A percentile compares a stretch with the other conserved stretches of the same genome.
phyloP scores from a whole-genome alignment of 1,140 invertebrate species.

The Apis laboriosa region DNA sequence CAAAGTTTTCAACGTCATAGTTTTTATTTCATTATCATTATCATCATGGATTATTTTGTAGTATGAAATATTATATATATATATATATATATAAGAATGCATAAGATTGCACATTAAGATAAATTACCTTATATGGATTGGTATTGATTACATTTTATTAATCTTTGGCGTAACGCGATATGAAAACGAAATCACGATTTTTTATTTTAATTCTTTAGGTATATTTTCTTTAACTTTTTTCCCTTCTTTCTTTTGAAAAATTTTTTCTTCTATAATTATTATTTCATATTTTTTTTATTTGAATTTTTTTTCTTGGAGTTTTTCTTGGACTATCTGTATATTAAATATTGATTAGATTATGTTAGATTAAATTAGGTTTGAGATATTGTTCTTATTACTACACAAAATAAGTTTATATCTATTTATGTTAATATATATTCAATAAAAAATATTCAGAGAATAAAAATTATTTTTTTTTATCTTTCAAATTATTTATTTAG shows the following conservation, averaged over 20 bases:
- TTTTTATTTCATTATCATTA: not conserved
- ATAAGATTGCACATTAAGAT: too few relatives aligned
- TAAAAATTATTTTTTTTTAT: too few relatives aligned
- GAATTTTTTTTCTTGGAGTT: not conserved
- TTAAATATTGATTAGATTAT: too few relatives aligned
- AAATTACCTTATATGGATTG: not conserved
- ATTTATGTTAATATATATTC: too few relatives aligned
- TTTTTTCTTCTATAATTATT: not conserved
- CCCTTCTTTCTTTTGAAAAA: not conserved
- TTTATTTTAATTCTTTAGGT: not conserved
- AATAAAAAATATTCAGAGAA: too few relatives aligned
- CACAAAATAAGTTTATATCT: too few relatives aligned
- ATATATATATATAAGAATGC: too few relatives aligned
- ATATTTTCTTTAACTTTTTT: too few relatives aligned
- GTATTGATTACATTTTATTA: slow-evolving; percentile 27
- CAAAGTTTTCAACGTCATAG: slow-evolving; percentile 12
- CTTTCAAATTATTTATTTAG: too few relatives aligned
- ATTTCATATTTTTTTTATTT: not conserved
- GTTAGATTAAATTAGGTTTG: too few relatives aligned
- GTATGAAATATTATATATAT: too few relatives aligned
- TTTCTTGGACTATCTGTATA: not conserved
- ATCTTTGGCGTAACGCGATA: slow-evolving; percentile 1
- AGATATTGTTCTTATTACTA: too few relatives aligned
- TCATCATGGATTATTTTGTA: slow-evolving; percentile 13
- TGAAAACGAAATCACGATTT: slow-evolving; percentile 4